Evolutionary conservation across 2,113 vertebrate genomes (phyloP), one percentile per base, ranked within the genome.

Genomic region (Podarcis raffonei): DNA sequence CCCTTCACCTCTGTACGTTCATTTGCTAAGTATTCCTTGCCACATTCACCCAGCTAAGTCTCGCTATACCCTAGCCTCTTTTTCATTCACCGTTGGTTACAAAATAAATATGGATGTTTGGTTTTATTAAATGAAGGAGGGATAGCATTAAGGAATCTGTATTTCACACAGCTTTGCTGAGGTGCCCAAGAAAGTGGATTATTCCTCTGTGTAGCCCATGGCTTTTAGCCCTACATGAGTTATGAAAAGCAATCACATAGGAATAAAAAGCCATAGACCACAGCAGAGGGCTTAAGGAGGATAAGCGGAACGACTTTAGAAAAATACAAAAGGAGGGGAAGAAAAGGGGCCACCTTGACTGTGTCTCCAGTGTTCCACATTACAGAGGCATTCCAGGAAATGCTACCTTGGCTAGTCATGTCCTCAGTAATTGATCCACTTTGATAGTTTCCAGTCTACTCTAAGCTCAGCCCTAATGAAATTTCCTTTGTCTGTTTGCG

Each of bases 201-300:
- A 94, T 94, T 96, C 98, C 98, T 97, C 98, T 97, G 97, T 96
- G 98, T 98, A 98, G 96, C 98, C 98, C 98, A 99, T 99, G 99
- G 98, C 99, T 99, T 99, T 98, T 97, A 97, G 98, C 98, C 99
- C 99, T 99, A 99, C 98, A 98, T 99, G 99, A 99, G 96, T 98
- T 97, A 89, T 93, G 96, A 97, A 97, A 97, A 96, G 97, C 97
- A 98, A 98, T 99, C 99, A 99, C 99, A 99, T 99, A 99, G 99
- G 99, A 99, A 99, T 99, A 99, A 99, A 99, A 99, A 99, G 99
- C 99, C 99, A 99, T 99, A 99, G 96, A 97, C 98, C 98, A 98
- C 98, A 98, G 98, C 97, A 98, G 98, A 96, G 97, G 98, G 96
- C 95, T 92, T 85, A 93, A 87, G 91, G 95, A 94, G 92, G 96